These are phyloP conservation scores for Crossaster papposus DNA, from an alignment of 53 echinoderm and acorn worm species.

Conservation along the genomic window DNA sequence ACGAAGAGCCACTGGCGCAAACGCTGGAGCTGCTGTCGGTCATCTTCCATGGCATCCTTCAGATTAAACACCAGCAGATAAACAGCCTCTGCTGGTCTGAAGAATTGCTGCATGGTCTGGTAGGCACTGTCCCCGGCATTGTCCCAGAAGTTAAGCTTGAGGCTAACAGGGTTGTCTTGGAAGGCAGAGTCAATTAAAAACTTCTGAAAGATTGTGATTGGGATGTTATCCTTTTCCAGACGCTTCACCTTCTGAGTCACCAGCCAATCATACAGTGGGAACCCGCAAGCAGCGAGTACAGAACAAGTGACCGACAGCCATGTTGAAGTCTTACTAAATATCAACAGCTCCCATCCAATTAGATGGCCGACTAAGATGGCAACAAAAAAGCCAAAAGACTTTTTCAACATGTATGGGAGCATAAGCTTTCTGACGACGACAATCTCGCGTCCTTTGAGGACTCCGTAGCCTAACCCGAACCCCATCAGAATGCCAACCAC, in stretches of 20 bases:
- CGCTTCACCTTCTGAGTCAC: conserved; percentile 16
- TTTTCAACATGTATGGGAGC: conserved; percentile 37
- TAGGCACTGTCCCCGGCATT: conserved; percentile 58
- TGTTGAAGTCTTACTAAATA: conserved; percentile 5
- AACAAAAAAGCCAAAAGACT: conserved; percentile 42
- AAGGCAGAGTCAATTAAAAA: conserved; percentile 22
- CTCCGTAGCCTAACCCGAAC: not conserved
- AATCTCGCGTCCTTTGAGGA: conserved; percentile 31
- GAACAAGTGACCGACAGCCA: conserved; percentile 13
- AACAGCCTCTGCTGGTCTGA: conserved; percentile 51
- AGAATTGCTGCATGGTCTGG: conserved; percentile 59
- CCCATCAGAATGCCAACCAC: conserved; percentile 47
- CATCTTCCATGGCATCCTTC: not conserved
- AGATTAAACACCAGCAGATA: conserved; percentile 61
- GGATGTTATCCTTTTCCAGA: conserved; percentile 38
- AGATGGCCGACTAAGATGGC: conserved; percentile 29
- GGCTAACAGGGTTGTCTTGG: conserved; percentile 18
- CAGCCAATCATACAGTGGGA: conserved; percentile 39
- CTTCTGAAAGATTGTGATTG: conserved; percentile 34
- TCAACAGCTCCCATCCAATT: conserved; percentile 48
- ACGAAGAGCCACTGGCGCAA: conserved; percentile 55
- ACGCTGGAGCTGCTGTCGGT: conserved; percentile 6
- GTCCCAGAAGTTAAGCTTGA: conserved; percentile 66
- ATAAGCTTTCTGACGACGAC: conserved; percentile 4
- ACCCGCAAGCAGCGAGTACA: conserved; percentile 33